Evolutionary conservation across 2,797 vertebrate genomes (phyloP).

Genomic region (Typhlichthys eigenmanni): DNA sequence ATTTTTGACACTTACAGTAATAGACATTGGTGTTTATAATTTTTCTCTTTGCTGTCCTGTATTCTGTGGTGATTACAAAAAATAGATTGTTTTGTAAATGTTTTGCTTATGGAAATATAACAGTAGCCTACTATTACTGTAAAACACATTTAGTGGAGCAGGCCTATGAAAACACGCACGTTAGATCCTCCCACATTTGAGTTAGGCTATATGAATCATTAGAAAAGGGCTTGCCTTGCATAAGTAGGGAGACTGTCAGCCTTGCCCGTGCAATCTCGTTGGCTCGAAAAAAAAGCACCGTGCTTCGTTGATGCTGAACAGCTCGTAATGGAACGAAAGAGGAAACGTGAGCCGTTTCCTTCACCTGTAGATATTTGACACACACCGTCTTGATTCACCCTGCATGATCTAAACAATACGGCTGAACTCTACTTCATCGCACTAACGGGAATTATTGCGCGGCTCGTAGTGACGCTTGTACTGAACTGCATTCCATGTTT

Average conservation of each 20-base stretch:
- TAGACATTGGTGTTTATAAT: too few relatives aligned
- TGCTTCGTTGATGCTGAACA: slow-evolving; percentile 49
- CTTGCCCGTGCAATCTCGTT: slow-evolving; percentile 60
- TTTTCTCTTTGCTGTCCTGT: too few relatives aligned
- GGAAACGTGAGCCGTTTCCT: slow-evolving; percentile 23
- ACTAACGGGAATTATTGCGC: slow-evolving; percentile 45
- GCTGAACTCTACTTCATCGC: slow-evolving; percentile 18
- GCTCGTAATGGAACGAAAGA: slow-evolving; percentile 61
- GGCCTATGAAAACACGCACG: slow-evolving; percentile 19
- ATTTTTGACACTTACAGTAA: too few relatives aligned
- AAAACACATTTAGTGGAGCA: too few relatives aligned
- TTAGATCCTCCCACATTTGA: slow-evolving; percentile 38
- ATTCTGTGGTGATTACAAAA: too few relatives aligned
- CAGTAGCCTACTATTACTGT: too few relatives aligned
- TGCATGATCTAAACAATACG: slow-evolving; percentile 21
- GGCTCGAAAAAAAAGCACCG: slow-evolving; percentile 63
- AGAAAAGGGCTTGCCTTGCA: slow-evolving; percentile 45
- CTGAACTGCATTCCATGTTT: slow-evolving; percentile 46
- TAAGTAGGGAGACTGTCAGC: slow-evolving; percentile 45
- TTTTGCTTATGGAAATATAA: too few relatives aligned
- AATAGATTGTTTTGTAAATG: too few relatives aligned
- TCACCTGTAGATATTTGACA: slow-evolving; percentile 65
- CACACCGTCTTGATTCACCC: not conserved
- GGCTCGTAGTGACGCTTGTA: slow-evolving; percentile 51
- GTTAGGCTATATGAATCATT: slow-evolving; percentile 38